A percentile compares a stretch with the other conserved stretches of the same genome.
These are phyloP conservation scores for Acrocephalus scirpaceus DNA, from an alignment of 2,797 vertebrate genomes.

Conservation along the genomic window DNA sequence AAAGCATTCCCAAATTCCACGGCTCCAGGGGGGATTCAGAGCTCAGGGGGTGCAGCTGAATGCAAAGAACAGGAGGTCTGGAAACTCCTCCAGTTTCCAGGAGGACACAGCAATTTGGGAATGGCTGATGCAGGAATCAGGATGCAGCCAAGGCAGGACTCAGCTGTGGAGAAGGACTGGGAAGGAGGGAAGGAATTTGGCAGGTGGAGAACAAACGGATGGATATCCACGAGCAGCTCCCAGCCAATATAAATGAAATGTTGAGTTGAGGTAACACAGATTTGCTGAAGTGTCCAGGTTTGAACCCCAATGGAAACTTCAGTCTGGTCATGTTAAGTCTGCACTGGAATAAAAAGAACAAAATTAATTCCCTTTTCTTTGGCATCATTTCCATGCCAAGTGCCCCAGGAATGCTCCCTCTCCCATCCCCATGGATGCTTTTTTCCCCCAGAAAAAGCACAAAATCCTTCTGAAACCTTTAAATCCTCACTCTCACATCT, in stretches of 20 bases:
- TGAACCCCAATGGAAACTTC: not conserved
- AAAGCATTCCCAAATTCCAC: constrained; percentile 36
- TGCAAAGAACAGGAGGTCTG: not conserved
- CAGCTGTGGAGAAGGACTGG: constrained; percentile 21
- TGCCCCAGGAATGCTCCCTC: not conserved
- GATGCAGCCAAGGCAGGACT: constrained; percentile 49
- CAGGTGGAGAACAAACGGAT: not conserved
- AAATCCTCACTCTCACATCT: not conserved
- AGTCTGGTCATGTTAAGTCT: not conserved
- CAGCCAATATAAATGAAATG: not conserved
- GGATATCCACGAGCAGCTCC: not conserved
- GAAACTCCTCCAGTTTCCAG: not conserved
- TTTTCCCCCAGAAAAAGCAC: not conserved
- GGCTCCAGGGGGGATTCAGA: constrained; percentile 36
- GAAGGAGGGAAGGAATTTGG: constrained; percentile 31
- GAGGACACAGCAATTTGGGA: constrained; percentile 62
- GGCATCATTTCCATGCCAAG: not conserved
- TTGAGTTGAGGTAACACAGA: not conserved
- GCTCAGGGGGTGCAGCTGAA: constrained; percentile 42
- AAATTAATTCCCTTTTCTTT: not conserved
- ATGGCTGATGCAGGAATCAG: constrained; percentile 20
- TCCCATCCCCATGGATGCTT: not conserved
- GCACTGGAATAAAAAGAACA: not conserved
- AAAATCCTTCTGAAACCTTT: not conserved
- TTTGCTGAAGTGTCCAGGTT: not conserved